Evolutionary conservation across 2,888 invertebrate species (phyloP), one percentile per base, ranked within the genome.

Genomic region (Leptopilina syphax): DNA sequence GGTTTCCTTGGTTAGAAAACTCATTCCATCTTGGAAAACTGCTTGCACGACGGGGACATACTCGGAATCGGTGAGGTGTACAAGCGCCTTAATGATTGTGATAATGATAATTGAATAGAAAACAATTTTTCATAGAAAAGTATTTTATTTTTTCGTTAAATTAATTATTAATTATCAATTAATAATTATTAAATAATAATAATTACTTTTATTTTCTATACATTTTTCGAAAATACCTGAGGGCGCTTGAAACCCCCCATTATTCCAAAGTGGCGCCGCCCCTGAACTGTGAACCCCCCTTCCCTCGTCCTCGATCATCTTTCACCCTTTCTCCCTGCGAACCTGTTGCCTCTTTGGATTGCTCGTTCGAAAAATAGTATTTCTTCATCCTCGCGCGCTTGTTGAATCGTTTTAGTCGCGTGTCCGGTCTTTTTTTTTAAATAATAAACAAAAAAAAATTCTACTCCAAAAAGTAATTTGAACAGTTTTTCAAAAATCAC

Each of bases 341-440:
- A 87, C 87, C 87, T 87, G 87, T 87, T 87, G 87, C 85, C 85
- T 81, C 84, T 83, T 77, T 82, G 79, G 87, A 83, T 84, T 87
- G 50, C 83, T 73, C 77, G 70, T 70, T 57, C 57, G 34, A 54
- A 54, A 67, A 67, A 54, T 57, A 34, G 41, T 73, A 24, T 70
- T 65, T 54, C 68, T 7, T 70, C 50, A 50, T 70, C 54, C 27
- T 27, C 50, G 50, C 27, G 47, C 70, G 54, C 34, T 57, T 57
- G 73, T 13, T 34, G 73, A 73, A 57, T 57, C 41, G n/a, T n/a
- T 60, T 57, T 24, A 68, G 50, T 24, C 27, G 54, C 34, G 70
- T 70, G 67, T 57, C 54, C 54, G 34, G 54, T 34, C 73, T 34
- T 34, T 54, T 34, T 34, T 70, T 34, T 65, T 24, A 50, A 10